phyloP scores from a whole-genome alignment of 2,797 vertebrate genomes.

The Microtus californicus region DNA sequence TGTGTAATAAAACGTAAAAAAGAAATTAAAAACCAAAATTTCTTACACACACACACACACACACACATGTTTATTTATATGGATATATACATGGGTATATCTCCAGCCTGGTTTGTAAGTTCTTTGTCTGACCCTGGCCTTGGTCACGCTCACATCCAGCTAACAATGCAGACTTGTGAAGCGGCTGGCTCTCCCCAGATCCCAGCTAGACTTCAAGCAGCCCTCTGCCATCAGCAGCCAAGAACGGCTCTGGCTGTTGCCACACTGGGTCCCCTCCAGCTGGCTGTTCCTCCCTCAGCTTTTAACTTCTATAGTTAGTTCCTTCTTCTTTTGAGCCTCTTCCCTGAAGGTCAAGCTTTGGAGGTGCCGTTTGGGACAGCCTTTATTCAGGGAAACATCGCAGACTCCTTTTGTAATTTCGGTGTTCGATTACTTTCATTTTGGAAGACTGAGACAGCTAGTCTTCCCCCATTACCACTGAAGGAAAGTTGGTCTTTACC shows the following conservation, averaged over 20 bases:
- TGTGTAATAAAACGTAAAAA: neutral
- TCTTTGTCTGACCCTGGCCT: conserved; percentile 19
- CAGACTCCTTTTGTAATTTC: neutral
- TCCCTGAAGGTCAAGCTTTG: conserved; percentile 43
- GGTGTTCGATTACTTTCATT: conserved; percentile 41
- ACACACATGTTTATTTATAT: neutral
- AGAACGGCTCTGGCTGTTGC: neutral
- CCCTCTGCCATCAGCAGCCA: neutral
- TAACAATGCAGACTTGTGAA: neutral
- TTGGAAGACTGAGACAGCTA: neutral
- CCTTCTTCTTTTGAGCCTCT: conserved; percentile 20
- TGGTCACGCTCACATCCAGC: neutral
- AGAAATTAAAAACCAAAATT: neutral
- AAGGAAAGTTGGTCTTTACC: conserved; percentile 51
- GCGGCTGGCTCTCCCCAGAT: neutral
- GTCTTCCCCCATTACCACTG: conserved; percentile 38
- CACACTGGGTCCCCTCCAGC: conserved; percentile 33
- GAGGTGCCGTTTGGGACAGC: neutral
- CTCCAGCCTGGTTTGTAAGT: neutral
- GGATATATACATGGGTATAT: neutral
- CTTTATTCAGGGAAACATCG: neutral
- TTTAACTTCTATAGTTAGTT: conserved; percentile 5
- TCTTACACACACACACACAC: neutral
- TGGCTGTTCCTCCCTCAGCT: conserved; percentile 8
- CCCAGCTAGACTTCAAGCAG: neutral